A percentile compares a stretch with the other conserved stretches of the same genome.
phyloP scores from a whole-genome alignment of 2,113 vertebrate species.

The Tragelaphus strepsiceros region DNA sequence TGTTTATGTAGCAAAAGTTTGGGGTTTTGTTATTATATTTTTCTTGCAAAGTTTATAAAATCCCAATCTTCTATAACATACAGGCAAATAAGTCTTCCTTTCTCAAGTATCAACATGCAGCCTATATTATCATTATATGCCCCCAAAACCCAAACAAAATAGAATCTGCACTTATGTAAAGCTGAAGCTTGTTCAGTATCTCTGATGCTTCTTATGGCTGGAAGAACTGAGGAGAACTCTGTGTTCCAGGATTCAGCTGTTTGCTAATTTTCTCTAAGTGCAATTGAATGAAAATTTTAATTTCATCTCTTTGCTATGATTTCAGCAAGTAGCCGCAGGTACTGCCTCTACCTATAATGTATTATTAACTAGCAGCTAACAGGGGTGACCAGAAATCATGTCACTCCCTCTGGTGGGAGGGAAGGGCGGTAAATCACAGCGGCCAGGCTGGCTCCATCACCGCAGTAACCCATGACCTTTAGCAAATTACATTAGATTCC shows the following conservation, averaged over 20 bases:
- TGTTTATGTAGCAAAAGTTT: not conserved
- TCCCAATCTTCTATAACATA: not conserved
- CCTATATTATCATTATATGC: not conserved
- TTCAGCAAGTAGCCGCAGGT: not conserved
- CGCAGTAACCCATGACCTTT: not conserved
- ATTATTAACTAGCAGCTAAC: slow-evolving; percentile 28
- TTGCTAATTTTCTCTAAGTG: not conserved
- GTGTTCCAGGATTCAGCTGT: not conserved
- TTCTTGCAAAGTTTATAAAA: not conserved
- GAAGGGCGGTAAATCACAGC: not conserved
- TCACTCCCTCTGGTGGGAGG: not conserved
- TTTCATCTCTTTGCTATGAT: not conserved
- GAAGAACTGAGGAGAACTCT: not conserved
- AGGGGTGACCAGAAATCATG: slow-evolving; percentile 1
- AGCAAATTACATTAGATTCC: not conserved
- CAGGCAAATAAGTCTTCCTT: not conserved
- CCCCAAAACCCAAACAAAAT: not conserved
- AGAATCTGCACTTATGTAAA: not conserved
- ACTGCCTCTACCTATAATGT: not conserved
- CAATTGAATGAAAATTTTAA: not conserved
- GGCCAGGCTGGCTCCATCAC: not conserved
- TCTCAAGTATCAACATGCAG: not conserved
- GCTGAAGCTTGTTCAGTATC: rapidly evolving
- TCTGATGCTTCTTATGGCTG: not conserved
- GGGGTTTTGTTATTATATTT: not conserved